Conservation (phyloP, 2,888 invertebrate species). For the Eulithis testata region DNA sequence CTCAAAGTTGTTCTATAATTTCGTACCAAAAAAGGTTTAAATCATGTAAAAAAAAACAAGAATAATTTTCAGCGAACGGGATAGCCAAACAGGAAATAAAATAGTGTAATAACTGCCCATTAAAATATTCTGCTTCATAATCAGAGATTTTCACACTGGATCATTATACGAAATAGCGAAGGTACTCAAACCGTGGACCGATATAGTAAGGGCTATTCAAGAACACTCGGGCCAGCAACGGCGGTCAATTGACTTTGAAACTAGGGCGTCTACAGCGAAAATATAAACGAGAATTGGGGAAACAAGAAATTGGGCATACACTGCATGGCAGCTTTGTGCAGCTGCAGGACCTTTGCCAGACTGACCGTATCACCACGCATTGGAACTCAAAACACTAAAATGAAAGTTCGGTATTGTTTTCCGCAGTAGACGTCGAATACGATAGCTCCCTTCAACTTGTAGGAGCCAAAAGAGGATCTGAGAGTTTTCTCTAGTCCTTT, state of each 20-base stretch:
- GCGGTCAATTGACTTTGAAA: slow-evolving; percentile 62
- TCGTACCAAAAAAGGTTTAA: too few relatives aligned
- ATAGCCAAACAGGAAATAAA: too few relatives aligned
- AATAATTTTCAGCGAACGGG: not conserved
- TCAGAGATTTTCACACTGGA: not conserved
- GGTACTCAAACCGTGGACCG: slow-evolving; percentile 20
- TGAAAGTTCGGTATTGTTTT: too few relatives aligned
- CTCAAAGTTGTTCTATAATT: too few relatives aligned
- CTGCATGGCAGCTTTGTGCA: too few relatives aligned
- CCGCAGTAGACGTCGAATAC: slow-evolving; percentile 33
- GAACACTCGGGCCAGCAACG: slow-evolving; percentile 44
- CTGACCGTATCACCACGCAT: too few relatives aligned
- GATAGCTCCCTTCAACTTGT: slow-evolving; percentile 44
- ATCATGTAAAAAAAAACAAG: too few relatives aligned
- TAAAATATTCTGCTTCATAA: not conserved
- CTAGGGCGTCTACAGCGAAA: slow-evolving; percentile 34
- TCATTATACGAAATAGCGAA: slow-evolving; percentile 1
- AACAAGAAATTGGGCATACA: too few relatives aligned
- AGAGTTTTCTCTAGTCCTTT: slow-evolving; percentile 28
- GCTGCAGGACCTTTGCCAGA: too few relatives aligned
- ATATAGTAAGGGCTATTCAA: slow-evolving; percentile 40
- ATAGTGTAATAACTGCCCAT: not conserved
- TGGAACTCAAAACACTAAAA: too few relatives aligned
- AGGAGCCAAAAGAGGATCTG: slow-evolving; percentile 36
- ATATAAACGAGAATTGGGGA: too few relatives aligned